Base-by-base conservation (phyloP, 2,888 invertebrate genomes). In the Apodemia mormo region DNA sequence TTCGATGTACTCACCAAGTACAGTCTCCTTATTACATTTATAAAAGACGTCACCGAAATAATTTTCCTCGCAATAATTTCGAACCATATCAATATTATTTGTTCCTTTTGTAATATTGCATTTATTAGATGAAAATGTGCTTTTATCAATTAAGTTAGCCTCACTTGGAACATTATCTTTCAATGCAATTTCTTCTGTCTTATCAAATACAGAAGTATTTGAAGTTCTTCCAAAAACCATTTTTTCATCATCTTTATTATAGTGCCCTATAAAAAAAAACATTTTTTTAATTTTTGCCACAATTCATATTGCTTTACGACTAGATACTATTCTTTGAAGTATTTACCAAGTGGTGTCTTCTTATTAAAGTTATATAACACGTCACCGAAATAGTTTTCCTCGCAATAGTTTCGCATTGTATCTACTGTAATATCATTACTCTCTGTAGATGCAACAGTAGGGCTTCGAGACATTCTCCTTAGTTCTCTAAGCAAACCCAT, bases 401-500 rank as follows among this genome's bases (percentile, higher is more conserved):
- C 56, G 29, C 29, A 10, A 30, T 58, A 58, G 22, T 30, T 58
- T 30, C 29, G 22, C 9, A 56, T 3, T 61, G 14, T 8, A 30
- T 12, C 29, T 5, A 9, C 1, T 33, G 37, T 0, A 33, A 37
- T 14, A 14, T 64, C 61, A 33, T 64, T 37, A 0, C 37, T 37
- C 8, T 8, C 6, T 8, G 61, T 5, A 37, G 37, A 5, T 7
- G 61, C 5, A 52, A 52, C 14, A 5, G 37, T 64, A 6, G 71
- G 66, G 1, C 49, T 61, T 52, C n/a, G 64, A 8, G 69, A 54
- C 9, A 71, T 14, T 49, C 72, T 75, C 29, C 67, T 74, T 45
- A 78, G 65, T 67, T 79, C 79, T 14, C 74, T 72, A 4, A 76
- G 58, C 33, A 79, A 65, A 22, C 68, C 68, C 45, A 76, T 73